Evolutionary conservation across 2,888 invertebrate genomes (phyloP), one percentile per base, ranked within the genome.

Genomic region (Drosophila seclusa): DNA sequence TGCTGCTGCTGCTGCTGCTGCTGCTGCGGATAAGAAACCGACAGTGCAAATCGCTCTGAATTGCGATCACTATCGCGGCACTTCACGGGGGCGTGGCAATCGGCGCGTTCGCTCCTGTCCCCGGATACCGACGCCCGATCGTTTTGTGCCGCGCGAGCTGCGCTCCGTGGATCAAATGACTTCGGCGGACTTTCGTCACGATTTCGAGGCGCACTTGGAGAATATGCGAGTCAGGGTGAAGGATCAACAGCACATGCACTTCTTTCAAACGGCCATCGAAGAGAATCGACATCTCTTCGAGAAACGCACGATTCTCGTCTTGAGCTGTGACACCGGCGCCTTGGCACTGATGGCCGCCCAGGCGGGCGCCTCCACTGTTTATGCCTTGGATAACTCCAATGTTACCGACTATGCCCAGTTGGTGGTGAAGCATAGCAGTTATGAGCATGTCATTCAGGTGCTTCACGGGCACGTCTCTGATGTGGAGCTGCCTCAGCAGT

Each of bases 401-500:
- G 91, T 86, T 5, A 79, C 88, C 2, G 69, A 76, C 7, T 92
- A 92, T 31, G 83, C 92, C 3, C 68, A 72, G 6, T 73, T 91
- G 60, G 85, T 92, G 52, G 88, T 91, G 4, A 60, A 61, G 1
- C 74, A 76, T 5, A 92, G 90, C 76, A 60, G 80, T 5, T 86
- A 76, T 45, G 82, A 74, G 6, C 48, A 78, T 10, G 36, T 85
- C 0, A 82, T 92, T 0, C 61, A 82, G 42, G 91, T 92, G 10
- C 57, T 91, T 0, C 81, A 91, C 3, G 92, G 92, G 1, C 68
- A 71, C 7, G 83, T 92, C 10, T 75, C 83, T 2, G 77, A 91
- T 6, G n/a, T 92, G 0, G 32, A 72, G 21, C 54, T 92, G 29
- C 83, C 89, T 0, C 69, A 85, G 1, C 64, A 36, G 0, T 98